A percentile compares a stretch with the other conserved stretches of the same genome.
phyloP scores from a whole-genome alignment of 2,113 vertebrate genomes.

The Festucalex cinctus region DNA sequence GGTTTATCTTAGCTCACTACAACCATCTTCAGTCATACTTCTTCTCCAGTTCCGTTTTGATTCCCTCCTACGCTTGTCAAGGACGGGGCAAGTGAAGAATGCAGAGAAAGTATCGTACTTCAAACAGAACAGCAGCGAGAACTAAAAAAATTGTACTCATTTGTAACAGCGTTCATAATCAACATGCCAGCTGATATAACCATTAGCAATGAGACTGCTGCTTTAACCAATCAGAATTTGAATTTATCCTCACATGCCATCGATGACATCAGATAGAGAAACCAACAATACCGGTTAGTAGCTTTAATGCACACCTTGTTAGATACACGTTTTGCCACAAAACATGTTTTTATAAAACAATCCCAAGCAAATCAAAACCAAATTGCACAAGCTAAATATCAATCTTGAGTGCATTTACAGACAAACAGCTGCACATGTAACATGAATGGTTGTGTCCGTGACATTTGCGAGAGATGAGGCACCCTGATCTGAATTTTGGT shows the following conservation, averaged over 20 bases:
- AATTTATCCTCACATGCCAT: too few species aligned
- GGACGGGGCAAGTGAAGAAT: background rate
- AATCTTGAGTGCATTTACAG: background rate
- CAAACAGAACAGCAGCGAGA: too few species aligned
- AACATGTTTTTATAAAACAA: background rate
- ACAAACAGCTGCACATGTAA: background rate
- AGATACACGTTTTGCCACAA: background rate
- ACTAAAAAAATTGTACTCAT: too few species aligned
- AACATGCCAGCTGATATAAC: too few species aligned
- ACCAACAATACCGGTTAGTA: background rate
- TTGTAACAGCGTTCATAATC: too few species aligned
- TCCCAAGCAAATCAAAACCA: background rate
- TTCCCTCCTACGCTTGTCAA: background rate
- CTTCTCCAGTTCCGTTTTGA: background rate
- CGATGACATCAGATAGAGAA: too few species aligned
- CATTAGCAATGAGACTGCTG: too few species aligned
- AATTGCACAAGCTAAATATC: background rate
- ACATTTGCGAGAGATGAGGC: background rate
- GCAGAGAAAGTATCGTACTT: background rate
- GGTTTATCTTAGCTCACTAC: background rate
- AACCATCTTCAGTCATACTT: constrained; percentile 1
- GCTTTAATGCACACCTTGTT: background rate
- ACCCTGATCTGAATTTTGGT: background rate
- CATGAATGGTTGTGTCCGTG: background rate
- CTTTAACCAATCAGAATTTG: too few species aligned